Evolutionary conservation across 1,140 invertebrate species (phyloP).

Genomic region (Lasioglossum albipes): DNA sequence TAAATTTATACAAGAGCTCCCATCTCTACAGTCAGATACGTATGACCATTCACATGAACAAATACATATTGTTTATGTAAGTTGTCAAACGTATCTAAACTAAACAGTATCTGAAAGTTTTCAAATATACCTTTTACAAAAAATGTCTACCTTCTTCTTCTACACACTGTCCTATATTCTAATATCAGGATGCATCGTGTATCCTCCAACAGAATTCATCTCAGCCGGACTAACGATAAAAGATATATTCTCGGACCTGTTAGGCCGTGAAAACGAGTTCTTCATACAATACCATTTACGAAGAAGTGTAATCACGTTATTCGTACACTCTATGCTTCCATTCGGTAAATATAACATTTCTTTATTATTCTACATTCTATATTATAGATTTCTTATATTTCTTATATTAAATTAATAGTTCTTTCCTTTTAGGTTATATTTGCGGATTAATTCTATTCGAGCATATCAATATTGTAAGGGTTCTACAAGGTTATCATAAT

Average conservation of each 20-base stretch:
- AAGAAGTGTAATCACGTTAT: constrained; percentile 83
- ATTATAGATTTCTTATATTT: too few relatives aligned
- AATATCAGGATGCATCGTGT: constrained; percentile 85
- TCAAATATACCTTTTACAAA: constrained; percentile 22
- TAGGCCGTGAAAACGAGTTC: constrained; percentile 85
- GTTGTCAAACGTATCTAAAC: too few relatives aligned
- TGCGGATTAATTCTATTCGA: constrained; percentile 80
- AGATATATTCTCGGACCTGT: constrained; percentile 82
- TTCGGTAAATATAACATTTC: constrained; percentile 75
- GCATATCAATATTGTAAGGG: constrained; percentile 75
- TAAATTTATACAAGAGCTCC: too few relatives aligned
- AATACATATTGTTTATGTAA: too few relatives aligned
- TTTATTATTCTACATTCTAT: neutral
- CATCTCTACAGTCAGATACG: too few relatives aligned
- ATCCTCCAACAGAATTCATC: constrained; percentile 88
- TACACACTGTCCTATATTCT: constrained; percentile 86
- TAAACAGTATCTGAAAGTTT: too few relatives aligned
- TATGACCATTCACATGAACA: too few relatives aligned
- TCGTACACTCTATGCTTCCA: constrained; percentile 86
- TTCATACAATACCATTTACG: constrained; percentile 88
- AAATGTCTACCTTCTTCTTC: constrained; percentile 73
- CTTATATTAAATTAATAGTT: too few relatives aligned
- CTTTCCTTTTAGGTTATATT: constrained; percentile 81
- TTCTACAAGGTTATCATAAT: constrained; percentile 72
- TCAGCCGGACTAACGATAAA: constrained; percentile 87